Evolutionary conservation across 2,888 invertebrate genomes (phyloP).

Genomic region (Andrena trimmerana): DNA sequence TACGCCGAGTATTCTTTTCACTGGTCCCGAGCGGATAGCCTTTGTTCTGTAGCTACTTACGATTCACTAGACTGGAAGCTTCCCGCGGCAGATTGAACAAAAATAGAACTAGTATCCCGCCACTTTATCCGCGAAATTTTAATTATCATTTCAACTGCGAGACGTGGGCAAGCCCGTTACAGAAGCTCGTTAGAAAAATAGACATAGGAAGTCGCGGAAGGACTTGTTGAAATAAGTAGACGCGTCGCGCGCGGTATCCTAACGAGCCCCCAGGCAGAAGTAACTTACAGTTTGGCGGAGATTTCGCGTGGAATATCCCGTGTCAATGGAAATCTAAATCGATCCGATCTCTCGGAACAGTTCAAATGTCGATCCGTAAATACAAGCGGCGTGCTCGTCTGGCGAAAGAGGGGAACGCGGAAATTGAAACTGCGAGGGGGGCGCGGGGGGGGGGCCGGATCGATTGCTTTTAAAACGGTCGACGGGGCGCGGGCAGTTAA

Average conservation of each 20-base stretch:
- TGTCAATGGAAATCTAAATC: conserved; percentile 7
- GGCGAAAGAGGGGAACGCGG: not conserved
- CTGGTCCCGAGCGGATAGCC: not conserved
- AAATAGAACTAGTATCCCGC: not conserved
- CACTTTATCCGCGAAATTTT: not conserved
- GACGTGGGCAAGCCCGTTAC: too few species aligned
- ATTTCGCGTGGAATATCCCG: not conserved
- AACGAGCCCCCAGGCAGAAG: too few species aligned
- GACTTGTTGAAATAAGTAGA: too few species aligned
- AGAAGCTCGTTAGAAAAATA: too few species aligned
- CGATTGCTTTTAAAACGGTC: conserved; percentile 29
- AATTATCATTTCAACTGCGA: not conserved
- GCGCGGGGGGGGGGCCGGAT: not conserved
- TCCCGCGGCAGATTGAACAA: not conserved
- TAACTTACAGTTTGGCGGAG: too few species aligned
- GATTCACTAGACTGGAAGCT: not conserved
- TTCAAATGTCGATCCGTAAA: conserved; percentile 12
- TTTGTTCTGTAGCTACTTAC: not conserved
- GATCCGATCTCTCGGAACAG: conserved; percentile 19
- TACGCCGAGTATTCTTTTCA: not conserved
- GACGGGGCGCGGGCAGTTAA: conserved; percentile 13
- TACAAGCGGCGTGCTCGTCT: not conserved
- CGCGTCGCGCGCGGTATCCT: too few species aligned
- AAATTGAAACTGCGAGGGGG: conserved; percentile 9
- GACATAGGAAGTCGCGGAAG: not conserved